phyloP scores from a whole-genome alignment of 2,888 invertebrate species.

The Ernsta delagoae region DNA sequence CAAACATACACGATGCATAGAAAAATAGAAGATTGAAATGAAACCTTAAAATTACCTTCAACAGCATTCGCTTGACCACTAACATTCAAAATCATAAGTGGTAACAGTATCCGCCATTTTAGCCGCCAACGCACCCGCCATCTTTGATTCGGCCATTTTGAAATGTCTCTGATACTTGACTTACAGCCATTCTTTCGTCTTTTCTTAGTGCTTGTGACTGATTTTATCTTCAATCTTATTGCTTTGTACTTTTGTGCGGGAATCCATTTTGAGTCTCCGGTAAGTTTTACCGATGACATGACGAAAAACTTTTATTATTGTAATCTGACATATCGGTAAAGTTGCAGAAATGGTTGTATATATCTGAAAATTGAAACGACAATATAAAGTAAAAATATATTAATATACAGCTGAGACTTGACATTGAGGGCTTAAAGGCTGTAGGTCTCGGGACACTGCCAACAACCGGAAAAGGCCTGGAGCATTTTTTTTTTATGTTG shows the following conservation, averaged over 20 bases:
- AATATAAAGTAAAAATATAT: too few relatives aligned
- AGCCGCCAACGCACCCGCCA: slow-evolving; percentile 59
- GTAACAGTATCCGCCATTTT: slow-evolving; percentile 68
- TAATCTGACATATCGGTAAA: slow-evolving; percentile 65
- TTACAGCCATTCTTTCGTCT: slow-evolving; percentile 11
- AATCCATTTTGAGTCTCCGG: slow-evolving; percentile 48
- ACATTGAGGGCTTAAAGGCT: too few relatives aligned
- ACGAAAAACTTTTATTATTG: slow-evolving; percentile 49
- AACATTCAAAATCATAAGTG: slow-evolving; percentile 68
- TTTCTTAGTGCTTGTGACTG: not conserved
- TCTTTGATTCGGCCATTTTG: slow-evolving; percentile 49
- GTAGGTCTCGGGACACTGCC: too few relatives aligned
- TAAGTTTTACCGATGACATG: slow-evolving; percentile 73
- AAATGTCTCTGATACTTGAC: slow-evolving; percentile 21
- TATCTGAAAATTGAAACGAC: slow-evolving; percentile 18
- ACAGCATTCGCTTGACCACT: slow-evolving; percentile 55
- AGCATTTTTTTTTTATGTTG: too few relatives aligned
- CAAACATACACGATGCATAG: too few relatives aligned
- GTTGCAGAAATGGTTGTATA: slow-evolving; percentile 1
- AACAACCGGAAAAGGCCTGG: too few relatives aligned
- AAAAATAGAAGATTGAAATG: too few relatives aligned
- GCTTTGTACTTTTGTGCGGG: slow-evolving; percentile 43
- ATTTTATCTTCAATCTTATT: slow-evolving; percentile 38
- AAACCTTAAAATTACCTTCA: slow-evolving; percentile 51
- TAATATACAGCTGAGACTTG: too few relatives aligned